A percentile compares a stretch with the other conserved stretches of the same genome.
Evolutionary conservation across 2,113 vertebrate species (phyloP).

Genomic region (Nestor notabilis): DNA sequence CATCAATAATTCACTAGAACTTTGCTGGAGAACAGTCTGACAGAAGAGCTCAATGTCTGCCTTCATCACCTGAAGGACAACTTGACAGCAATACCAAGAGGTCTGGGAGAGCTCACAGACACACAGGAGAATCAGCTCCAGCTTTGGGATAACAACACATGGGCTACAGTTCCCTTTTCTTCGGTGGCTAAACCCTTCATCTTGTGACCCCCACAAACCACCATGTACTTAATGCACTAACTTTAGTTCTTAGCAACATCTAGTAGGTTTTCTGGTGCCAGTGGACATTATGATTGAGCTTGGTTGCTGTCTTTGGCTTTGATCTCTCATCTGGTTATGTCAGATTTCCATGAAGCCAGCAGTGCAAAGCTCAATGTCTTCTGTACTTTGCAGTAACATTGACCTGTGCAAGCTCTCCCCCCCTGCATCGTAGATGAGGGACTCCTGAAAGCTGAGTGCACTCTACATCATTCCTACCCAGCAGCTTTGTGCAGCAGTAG

Average conservation of each 20-base stretch:
- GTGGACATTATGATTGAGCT: not conserved
- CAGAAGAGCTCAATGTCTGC: not conserved
- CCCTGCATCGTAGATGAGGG: not conserved
- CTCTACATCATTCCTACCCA: accelerated
- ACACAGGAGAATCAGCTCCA: not conserved
- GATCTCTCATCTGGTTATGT: not conserved
- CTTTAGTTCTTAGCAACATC: not conserved
- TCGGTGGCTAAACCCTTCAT: not conserved
- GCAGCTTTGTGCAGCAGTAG: not conserved
- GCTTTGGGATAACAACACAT: not conserved
- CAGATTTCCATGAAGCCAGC: not conserved
- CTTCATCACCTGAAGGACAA: not conserved
- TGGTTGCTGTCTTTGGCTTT: not conserved
- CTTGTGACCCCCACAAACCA: not conserved
- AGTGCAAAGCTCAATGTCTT: not conserved
- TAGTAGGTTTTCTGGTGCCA: not conserved
- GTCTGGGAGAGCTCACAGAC: not conserved
- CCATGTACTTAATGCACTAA: accelerated
- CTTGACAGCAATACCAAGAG: not conserved
- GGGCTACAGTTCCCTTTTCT: not conserved
- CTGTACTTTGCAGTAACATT: not conserved
- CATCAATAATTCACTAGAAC: constrained; percentile 52
- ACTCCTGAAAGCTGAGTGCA: not conserved
- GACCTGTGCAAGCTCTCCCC: not conserved
- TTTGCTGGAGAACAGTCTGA: not conserved